Conservation (phyloP, 2,888 invertebrate species). For the Pogonocherus hispidulus region DNA sequence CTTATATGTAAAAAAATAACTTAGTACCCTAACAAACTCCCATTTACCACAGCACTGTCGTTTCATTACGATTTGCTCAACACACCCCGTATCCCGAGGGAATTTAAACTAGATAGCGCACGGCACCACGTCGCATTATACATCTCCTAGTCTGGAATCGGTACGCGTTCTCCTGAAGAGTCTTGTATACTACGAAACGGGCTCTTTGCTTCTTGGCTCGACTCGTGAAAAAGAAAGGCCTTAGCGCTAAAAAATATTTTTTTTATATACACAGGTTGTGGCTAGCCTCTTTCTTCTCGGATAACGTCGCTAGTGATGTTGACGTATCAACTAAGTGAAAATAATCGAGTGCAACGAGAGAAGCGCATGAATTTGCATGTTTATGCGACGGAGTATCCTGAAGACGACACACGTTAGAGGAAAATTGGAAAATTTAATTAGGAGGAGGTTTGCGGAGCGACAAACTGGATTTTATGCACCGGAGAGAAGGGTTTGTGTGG, state of each 20-base stretch:
- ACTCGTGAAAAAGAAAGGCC: too few relatives aligned
- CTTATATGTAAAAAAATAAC: too few relatives aligned
- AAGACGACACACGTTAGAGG: not conserved
- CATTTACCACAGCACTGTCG: not conserved
- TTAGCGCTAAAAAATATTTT: too few relatives aligned
- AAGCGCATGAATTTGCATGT: constrained; percentile 6
- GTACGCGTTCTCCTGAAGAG: constrained; percentile 11
- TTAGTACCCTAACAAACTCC: too few relatives aligned
- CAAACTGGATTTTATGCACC: not conserved
- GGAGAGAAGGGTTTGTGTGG: not conserved
- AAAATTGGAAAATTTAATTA: constrained; percentile 4
- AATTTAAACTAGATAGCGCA: constrained; percentile 23
- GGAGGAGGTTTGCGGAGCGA: not conserved
- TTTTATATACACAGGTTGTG: too few relatives aligned
- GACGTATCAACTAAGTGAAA: constrained; percentile 21
- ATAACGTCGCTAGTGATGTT: not conserved
- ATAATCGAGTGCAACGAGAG: constrained; percentile 6
- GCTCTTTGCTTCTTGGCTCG: too few relatives aligned
- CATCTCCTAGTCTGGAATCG: not conserved
- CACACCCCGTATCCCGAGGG: not conserved
- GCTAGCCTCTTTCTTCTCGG: too few relatives aligned
- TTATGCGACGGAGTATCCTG: not conserved
- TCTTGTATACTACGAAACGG: not conserved
- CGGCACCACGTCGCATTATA: constrained; percentile 19
- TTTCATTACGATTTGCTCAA: constrained; percentile 11